Evolutionary conservation across 2,113 vertebrate species (phyloP).

Genomic region (Cheirogaleus medius): DNA sequence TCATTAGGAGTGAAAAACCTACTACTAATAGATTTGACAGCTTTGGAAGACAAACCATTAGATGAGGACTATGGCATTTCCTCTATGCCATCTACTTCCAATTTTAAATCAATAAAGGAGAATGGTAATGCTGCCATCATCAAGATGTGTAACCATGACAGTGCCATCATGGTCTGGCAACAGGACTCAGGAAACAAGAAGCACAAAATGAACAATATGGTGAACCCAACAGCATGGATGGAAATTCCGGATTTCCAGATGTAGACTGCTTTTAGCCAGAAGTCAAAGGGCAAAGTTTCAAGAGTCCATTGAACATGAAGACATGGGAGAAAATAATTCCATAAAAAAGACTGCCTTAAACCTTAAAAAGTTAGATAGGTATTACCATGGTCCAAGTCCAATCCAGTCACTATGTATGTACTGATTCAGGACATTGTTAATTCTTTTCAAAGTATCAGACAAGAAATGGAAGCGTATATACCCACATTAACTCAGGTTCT

Average conservation of each 20-base stretch:
- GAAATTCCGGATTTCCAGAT: constrained; percentile 91
- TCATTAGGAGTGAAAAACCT: constrained; percentile 98
- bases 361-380: constrained; percentile 97
- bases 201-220: constrained; percentile 90
- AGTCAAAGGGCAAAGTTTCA: constrained; percentile 96
- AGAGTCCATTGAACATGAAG: constrained; percentile 97
- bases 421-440: constrained; percentile 98
- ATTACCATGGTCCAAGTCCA: constrained; percentile 97
- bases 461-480: constrained; percentile 95
- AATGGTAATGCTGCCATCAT: constrained; percentile 98
- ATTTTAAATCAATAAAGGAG: constrained; percentile 91
- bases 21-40: constrained; percentile 93
- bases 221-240: constrained; percentile 94
- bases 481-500: constrained; percentile 95
- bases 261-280: constrained; percentile 95
- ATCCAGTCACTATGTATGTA: constrained; percentile 95
- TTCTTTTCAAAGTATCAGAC: constrained; percentile 92
- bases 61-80: constrained; percentile 95
- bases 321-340: constrained; percentile 90
- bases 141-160: constrained; percentile 98
- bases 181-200: constrained; percentile 94
- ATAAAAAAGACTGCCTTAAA: constrained; percentile 94
- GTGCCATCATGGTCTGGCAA: constrained; percentile 99
- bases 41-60: constrained; percentile 95
- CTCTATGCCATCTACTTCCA: constrained; percentile 88